Conservation (phyloP, 2,888 invertebrate genomes). For the Brachylomia viminalis region DNA sequence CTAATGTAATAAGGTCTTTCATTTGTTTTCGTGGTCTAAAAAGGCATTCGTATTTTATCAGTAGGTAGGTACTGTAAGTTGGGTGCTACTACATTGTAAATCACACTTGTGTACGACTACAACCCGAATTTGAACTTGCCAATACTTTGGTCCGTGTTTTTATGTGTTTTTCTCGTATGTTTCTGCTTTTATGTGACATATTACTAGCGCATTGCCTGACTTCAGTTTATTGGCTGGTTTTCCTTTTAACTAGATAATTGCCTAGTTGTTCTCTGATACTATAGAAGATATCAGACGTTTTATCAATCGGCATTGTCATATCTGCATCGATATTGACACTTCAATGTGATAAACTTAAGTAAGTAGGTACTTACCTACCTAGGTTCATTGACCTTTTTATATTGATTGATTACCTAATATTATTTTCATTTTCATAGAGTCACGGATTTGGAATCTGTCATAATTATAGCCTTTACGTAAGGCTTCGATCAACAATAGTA, state of each 20-base stretch:
- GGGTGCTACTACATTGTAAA: constrained; percentile 45
- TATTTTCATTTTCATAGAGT: background rate
- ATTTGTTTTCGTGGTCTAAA: constrained; percentile 18
- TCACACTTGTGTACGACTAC: constrained; percentile 43
- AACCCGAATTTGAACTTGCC: constrained; percentile 38
- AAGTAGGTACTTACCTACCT: no score
- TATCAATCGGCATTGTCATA: constrained; percentile 4
- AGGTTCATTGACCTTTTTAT: background rate
- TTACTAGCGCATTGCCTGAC: background rate
- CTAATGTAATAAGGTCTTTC: constrained; percentile 34
- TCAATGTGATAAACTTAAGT: background rate
- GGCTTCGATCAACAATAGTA: no score
- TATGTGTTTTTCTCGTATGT: constrained; percentile 22
- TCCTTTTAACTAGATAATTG: background rate
- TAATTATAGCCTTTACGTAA: background rate
- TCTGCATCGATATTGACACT: constrained; percentile 7
- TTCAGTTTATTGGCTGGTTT: background rate
- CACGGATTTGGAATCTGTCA: background rate
- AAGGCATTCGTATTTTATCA: constrained; percentile 38
- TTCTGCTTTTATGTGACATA: constrained; percentile 5
- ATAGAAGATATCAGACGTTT: background rate
- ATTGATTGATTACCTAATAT: background rate
- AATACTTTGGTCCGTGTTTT: constrained; percentile 9
- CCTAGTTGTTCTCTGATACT: background rate
- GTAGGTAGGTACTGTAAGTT: constrained; percentile 5